phyloP scores from a whole-genome alignment of 2,113 vertebrate species.

The Gymnarchus niloticus region DNA sequence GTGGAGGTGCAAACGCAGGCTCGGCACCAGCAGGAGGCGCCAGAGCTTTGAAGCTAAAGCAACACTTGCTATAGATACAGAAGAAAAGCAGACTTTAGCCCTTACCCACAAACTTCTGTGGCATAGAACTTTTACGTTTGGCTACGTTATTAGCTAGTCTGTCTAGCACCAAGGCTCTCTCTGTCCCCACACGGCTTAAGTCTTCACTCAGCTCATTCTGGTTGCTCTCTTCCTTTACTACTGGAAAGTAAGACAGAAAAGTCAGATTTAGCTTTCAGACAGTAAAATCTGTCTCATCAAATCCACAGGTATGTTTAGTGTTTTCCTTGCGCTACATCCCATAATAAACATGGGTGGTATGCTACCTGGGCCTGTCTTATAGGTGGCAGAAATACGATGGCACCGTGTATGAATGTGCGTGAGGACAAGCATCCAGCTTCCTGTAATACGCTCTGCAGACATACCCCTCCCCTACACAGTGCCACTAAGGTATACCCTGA shows the following conservation, averaged over 20 bases:
- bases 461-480: background rate
- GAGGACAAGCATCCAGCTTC: background rate
- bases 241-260: conserved; percentile 87
- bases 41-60: background rate
- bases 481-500: background rate
- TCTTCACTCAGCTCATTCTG: conserved; percentile 96
- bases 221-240: conserved; percentile 98
- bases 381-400: background rate
- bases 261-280: conserved; percentile 60
- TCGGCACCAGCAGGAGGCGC: background rate
- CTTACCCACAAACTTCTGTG: conserved; percentile 99
- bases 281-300: conserved; percentile 37
- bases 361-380: background rate
- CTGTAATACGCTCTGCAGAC: background rate
- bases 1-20: background rate
- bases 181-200: conserved; percentile 89
- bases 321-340: background rate
- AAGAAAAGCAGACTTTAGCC: conserved; percentile 83
- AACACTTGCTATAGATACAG: conserved; percentile 36
- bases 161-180: conserved; percentile 97
- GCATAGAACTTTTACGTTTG: conserved; percentile 99
- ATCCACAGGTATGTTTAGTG: conserved; percentile 12
- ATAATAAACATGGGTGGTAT: background rate
- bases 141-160: conserved; percentile 99
- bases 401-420: background rate